phyloP scores from a whole-genome alignment of 2,113 vertebrate genomes.

The Muntiacus reevesi region DNA sequence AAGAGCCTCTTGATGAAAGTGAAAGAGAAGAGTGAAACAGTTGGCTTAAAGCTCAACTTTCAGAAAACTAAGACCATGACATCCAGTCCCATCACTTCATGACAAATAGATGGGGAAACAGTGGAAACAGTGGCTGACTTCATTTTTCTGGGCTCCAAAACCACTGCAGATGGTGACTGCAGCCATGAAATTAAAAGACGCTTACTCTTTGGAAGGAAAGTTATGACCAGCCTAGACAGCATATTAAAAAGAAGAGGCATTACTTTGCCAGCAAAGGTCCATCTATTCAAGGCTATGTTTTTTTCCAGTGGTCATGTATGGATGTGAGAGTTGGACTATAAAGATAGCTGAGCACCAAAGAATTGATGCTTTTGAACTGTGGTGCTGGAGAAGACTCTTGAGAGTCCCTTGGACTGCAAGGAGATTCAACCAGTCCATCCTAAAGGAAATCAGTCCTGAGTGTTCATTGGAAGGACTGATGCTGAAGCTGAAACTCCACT shows the following conservation, averaged over 20 bases:
- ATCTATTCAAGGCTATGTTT: accelerated
- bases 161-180: background rate
- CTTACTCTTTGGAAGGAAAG: no score
- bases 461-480: background rate
- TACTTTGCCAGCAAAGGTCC: background rate
- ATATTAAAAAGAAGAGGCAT: background rate
- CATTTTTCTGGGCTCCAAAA: background rate
- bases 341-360: background rate
- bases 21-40: background rate
- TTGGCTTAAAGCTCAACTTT: background rate
- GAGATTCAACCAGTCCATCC: background rate
- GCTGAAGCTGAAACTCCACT: background rate
- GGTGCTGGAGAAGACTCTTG: background rate
- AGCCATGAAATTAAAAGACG: background rate
- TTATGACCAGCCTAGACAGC: background rate
- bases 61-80: background rate
- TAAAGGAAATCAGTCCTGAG: no score
- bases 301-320: background rate
- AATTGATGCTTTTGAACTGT: background rate
- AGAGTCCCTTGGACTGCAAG: background rate
- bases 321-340: background rate
- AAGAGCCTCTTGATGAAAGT: background rate
- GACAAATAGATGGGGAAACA: background rate
- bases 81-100: background rate
- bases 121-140: background rate